Base-by-base conservation (phyloP, 2,113 vertebrate genomes). In the Campylomormyrus numenius region DNA sequence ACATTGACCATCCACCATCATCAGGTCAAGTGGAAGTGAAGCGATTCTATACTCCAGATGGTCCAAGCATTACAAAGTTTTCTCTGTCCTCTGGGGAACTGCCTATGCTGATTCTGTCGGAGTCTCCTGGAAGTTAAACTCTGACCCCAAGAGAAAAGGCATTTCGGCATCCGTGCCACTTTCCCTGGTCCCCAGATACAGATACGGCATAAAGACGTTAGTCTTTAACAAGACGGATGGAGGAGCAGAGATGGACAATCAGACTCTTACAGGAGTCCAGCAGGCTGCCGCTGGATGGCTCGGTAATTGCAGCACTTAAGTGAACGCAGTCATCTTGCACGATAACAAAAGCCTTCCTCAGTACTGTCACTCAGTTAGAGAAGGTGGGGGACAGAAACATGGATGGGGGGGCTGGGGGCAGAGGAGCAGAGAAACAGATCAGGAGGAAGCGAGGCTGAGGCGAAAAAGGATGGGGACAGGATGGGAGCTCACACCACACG, bases 221-320 rank as follows among this genome's bases (percentile, higher is more conserved):
- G 42, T 85, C 10, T 19, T 85, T 21, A 50, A 21, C 5, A 85
- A 17, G 19, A 46, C 1, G 4, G 46, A 50, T 24, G 24, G 2
- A 13, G 21, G 42, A 77, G 11, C 27, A 74, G 66, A 85, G 10
- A 24, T 85, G 45, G 19, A 85, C 6, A 45, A 9, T 49, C 24
- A 50, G 45, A 17, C 45, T 46, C 24, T 85, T 50, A 48, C 13
- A 9, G 3, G 10, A 13, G 39, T 46, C 42, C 48, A 15, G 84
- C 42, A n/a, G 21, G 84, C 45, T 5, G 3, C 24, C 24, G 24
- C 46, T 48, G 19, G 3, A 10, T 50, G 48, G 27, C 84, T 24
- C 4, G n/a, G 24, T 49, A 85, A 27, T 50, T 85, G 48, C 84
- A 85, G 84, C 84, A 85, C 84, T 85, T 85, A 85, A 15, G 84